phyloP scores from a whole-genome alignment of 2,113 vertebrate species.

The Phylloscopus trochilus region DNA sequence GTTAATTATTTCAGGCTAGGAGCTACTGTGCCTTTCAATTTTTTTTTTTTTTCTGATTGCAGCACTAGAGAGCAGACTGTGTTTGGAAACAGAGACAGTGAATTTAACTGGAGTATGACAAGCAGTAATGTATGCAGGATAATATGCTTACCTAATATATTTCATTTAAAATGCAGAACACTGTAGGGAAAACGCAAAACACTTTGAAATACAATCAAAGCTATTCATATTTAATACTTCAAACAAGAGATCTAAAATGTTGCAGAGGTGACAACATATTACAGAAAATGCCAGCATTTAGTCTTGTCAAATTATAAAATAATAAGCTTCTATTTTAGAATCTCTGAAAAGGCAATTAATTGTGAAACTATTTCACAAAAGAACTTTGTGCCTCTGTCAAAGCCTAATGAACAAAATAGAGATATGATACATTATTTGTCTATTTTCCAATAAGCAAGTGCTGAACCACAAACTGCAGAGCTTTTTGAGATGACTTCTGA shows the following conservation, averaged over 20 bases:
- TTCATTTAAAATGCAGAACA: constrained; percentile 18
- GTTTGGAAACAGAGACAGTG: background rate
- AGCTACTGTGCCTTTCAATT: background rate
- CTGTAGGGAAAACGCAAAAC: background rate
- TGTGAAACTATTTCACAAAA: background rate
- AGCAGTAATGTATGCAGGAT: background rate
- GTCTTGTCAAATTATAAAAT: constrained; percentile 32
- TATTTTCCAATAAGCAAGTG: background rate
- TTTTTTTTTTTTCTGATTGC: background rate
- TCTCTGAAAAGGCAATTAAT: constrained; percentile 39
- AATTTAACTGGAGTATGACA: background rate
- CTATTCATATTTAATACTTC: constrained; percentile 32
- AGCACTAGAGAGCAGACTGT: background rate
- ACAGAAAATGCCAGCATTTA: constrained; percentile 20
- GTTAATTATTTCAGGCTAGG: background rate
- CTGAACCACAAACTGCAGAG: background rate
- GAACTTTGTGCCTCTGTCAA: background rate
- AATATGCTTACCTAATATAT: background rate
- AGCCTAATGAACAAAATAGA: constrained; percentile 1
- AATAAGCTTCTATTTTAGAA: constrained; percentile 8
- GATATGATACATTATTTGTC: background rate
- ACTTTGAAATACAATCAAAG: constrained; percentile 37
- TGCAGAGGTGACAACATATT: constrained; percentile 15
- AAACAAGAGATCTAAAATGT: constrained; percentile 3
- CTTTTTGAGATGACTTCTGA: background rate